These are phyloP conservation scores for Andrena dorsata DNA, from an alignment of 2,888 invertebrate species.

Conservation along the genomic window DNA sequence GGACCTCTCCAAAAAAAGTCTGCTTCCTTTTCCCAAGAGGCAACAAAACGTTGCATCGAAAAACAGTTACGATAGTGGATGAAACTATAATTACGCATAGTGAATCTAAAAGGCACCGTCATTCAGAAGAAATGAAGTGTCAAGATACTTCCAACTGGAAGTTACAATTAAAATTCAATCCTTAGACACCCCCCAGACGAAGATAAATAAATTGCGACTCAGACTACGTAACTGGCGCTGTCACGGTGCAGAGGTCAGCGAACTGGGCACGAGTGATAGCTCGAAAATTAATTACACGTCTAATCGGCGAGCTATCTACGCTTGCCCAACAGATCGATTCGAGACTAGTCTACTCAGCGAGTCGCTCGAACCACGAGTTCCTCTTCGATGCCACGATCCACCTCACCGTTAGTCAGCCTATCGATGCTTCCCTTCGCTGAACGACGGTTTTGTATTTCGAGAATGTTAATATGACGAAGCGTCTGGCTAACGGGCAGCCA, in stretches of 20 bases:
- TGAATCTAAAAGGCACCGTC: too few relatives aligned
- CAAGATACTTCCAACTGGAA: too few relatives aligned
- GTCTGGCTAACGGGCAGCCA: slow-evolving; percentile 61
- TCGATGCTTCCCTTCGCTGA: slow-evolving; percentile 59
- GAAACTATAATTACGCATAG: too few relatives aligned
- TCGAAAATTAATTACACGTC: slow-evolving; percentile 16
- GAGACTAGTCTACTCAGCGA: slow-evolving; percentile 2
- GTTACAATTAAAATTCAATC: neutral
- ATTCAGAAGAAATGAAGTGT: too few relatives aligned
- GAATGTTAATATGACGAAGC: slow-evolving; percentile 64
- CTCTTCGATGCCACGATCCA: slow-evolving; percentile 37
- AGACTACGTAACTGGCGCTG: slow-evolving; percentile 2
- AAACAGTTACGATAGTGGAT: too few relatives aligned
- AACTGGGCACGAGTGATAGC: neutral
- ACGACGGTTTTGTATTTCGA: slow-evolving; percentile 68
- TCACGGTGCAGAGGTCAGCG: neutral
- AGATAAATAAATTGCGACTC: neutral
- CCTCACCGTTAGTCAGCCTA: slow-evolving; percentile 11
- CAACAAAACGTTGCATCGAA: neutral
- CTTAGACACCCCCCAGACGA: neutral
- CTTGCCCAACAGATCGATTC: slow-evolving; percentile 17
- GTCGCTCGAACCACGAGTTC: slow-evolving; percentile 2
- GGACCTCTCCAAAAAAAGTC: too few relatives aligned
- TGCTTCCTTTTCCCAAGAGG: neutral
- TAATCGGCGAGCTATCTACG: slow-evolving; percentile 40